Base-by-base conservation (phyloP, 2,797 vertebrate genomes). In the Bovichtus variegatus region DNA sequence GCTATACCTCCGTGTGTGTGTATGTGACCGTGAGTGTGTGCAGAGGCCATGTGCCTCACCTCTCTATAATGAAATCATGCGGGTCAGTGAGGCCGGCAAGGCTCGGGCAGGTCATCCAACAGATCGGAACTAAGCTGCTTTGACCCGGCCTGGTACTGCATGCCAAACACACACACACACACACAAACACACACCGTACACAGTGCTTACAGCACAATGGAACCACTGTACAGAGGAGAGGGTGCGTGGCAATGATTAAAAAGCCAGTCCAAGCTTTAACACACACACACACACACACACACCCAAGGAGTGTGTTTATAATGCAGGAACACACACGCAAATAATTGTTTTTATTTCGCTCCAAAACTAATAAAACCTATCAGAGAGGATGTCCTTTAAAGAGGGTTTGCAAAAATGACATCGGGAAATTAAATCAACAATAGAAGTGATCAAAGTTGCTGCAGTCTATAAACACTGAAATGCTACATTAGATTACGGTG, bases 91-190 rank as follows among this genome's bases (percentile, higher is more conserved):
- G 93, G 92, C 89, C 81, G 77, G 81, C 78, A 67, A 79, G 81
- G 87, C 89, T 85, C 80, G 47, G 68, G 92, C 94, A 95, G 94
- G 94, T 95, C 94, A 91, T 67, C 88, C 94, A 93, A 78, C 91
- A 86, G 93, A 93, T 94, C 89, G 91, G 94, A 95, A 95, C 91
- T 95, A 95, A 96, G 93, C 93, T 93, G 89, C 93, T 95, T 91
- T 95, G 95, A 95, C 94, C 94, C 85, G 49, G 90, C 81, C 93
- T 93, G 93, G 93, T 92, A 86, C 91, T 79, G 88, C 82, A 72
- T 84, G 93, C 94, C 92, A 93, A 89, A 91, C 81, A 75, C 81
- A 76, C 78, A 71, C 74, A 84, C 74, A 84, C 78, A 77, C 59
- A 62, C 44, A 62, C 60, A 63, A n/a, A 47, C 69, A 84, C 64